Evolutionary conservation across 2,113 vertebrate genomes (phyloP).

Genomic region (Furnarius figulus): DNA sequence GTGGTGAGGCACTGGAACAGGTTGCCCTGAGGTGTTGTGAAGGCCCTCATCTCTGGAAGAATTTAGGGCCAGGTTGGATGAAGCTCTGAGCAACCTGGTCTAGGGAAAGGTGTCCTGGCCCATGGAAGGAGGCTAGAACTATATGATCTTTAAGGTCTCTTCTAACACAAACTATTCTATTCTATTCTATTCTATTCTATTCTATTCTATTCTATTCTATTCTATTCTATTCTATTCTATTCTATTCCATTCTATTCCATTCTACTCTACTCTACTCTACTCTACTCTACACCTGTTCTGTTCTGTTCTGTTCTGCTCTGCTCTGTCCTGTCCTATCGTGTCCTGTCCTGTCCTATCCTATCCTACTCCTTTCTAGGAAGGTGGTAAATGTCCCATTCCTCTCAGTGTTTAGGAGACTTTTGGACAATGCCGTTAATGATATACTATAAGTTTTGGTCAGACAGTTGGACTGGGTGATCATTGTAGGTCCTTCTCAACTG

Average conservation of each 20-base stretch:
- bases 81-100: neutral
- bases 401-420: neutral
- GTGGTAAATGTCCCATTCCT: neutral
- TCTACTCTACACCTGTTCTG: no score
- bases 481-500: neutral
- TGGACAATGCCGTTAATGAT: neutral
- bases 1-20: accelerated
- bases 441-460: neutral
- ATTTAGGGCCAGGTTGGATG: neutral
- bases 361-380: neutral
- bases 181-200: neutral
- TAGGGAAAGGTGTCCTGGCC: neutral
- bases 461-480: neutral
- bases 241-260: neutral
- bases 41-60: neutral
- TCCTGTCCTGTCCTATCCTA: neutral
- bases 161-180: neutral
- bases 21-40: neutral
- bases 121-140: neutral
- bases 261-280: neutral
- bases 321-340: neutral
- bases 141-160: neutral
- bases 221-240: neutral
- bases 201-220: neutral
- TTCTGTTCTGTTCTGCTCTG: no score